A percentile compares a stretch with the other conserved stretches of the same genome.
Evolutionary conservation across 2,113 vertebrate species (phyloP).

Genomic region (Gymnobelideus leadbeateri): DNA sequence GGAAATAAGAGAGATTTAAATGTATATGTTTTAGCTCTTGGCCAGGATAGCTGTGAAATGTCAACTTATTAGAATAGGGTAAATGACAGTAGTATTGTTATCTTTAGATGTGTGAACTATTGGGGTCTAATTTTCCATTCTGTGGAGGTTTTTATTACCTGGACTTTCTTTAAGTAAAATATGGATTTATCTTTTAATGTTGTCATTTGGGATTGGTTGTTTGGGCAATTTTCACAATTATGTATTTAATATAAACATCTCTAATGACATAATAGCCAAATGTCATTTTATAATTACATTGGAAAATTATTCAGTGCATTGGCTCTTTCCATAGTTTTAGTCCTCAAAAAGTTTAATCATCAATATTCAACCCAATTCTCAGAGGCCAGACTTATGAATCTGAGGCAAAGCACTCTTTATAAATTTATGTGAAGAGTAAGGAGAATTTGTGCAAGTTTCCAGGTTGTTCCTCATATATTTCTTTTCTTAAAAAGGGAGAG

Average conservation of each 20-base stretch:
- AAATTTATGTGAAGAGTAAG: background rate
- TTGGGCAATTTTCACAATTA: slow-evolving; percentile 49
- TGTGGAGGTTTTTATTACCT: background rate
- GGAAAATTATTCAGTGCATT: slow-evolving; percentile 22
- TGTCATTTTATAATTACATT: slow-evolving; percentile 43
- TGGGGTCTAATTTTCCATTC: slow-evolving; percentile 46
- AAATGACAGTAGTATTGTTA: slow-evolving; percentile 7
- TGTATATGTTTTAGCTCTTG: background rate
- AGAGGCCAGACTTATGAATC: slow-evolving; percentile 28
- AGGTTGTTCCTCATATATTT: background rate
- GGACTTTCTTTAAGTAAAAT: slow-evolving; percentile 54
- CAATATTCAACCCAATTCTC: background rate
- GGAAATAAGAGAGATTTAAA: background rate
- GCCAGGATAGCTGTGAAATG: background rate
- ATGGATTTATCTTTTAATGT: slow-evolving; percentile 31
- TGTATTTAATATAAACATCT: slow-evolving; percentile 44
- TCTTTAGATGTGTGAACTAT: background rate
- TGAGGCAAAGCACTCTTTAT: background rate
- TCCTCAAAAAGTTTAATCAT: slow-evolving; percentile 30
- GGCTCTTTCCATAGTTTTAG: slow-evolving; percentile 35
- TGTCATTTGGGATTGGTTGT: slow-evolving; percentile 38
- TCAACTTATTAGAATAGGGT: slow-evolving; percentile 16
- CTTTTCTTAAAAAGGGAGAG: background rate
- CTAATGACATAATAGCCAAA: slow-evolving; percentile 28
- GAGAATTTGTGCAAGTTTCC: background rate